Evolutionary conservation across 2,797 vertebrate species (phyloP).

Genomic region (Chloroceryle inda): DNA sequence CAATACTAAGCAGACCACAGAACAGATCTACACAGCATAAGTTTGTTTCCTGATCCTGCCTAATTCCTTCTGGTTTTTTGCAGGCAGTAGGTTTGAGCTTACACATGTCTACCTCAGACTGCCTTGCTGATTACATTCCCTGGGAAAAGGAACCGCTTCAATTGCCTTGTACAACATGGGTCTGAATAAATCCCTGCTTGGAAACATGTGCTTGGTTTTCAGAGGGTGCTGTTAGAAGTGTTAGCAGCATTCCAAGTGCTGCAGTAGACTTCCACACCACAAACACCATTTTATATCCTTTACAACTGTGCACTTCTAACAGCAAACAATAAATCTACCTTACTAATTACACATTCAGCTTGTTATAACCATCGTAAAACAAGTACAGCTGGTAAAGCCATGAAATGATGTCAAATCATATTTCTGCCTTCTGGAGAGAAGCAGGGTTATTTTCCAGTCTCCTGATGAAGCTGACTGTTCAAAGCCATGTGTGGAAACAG

Average conservation of each 20-base stretch:
- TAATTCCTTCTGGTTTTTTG: slow-evolving; percentile 3
- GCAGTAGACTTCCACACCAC: slow-evolving; percentile 78
- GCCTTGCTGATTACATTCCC: background rate
- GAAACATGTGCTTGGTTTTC: slow-evolving; percentile 38
- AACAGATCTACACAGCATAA: background rate
- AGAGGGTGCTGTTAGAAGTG: slow-evolving; percentile 68
- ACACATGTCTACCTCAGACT: background rate
- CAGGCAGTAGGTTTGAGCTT: background rate
- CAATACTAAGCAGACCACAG: background rate
- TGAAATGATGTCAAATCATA: slow-evolving; percentile 82
- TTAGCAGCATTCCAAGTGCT: slow-evolving; percentile 70
- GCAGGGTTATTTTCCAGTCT: slow-evolving; percentile 76
- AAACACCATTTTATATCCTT: slow-evolving; percentile 78
- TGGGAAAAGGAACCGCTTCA: slow-evolving; percentile 22
- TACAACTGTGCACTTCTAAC: slow-evolving; percentile 62
- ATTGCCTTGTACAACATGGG: background rate
- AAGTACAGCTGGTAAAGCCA: slow-evolving; percentile 82
- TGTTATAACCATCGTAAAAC: slow-evolving; percentile 77
- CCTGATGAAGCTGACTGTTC: slow-evolving; percentile 53
- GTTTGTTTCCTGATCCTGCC: slow-evolving; percentile 14
- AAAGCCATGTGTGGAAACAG: slow-evolving; percentile 63
- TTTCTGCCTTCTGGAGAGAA: slow-evolving; percentile 75
- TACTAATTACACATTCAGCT: slow-evolving; percentile 79
- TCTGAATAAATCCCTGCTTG: slow-evolving; percentile 25
- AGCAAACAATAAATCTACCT: slow-evolving; percentile 82